Base-by-base conservation (phyloP, 2,797 vertebrate species). In the Anolis apletophallus region DNA sequence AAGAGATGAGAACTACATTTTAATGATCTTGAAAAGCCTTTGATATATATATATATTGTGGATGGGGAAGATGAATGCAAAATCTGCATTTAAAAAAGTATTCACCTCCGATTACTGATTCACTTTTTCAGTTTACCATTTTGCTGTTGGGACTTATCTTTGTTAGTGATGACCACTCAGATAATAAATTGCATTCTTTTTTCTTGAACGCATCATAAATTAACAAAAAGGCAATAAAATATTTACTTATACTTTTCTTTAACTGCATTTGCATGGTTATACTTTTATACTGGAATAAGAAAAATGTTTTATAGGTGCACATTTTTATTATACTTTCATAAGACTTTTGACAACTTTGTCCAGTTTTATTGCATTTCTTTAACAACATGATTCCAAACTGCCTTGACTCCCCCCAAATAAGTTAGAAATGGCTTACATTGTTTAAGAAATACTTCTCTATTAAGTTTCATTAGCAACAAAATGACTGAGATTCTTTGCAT, bases 21-120 rank as follows among this genome's bases (percentile, higher is more conserved):
- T 52, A 85, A 57, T 61, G 46, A 71, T 61, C 13, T 55, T 85
- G 68, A 46, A 87, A 90, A 81, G 0, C n/a, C 52, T 88, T 87
- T 82, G 19, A 74, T 67, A 90, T 90, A 74, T 67, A 90, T 90
- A 74, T 85, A 13, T 74, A 75, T 61, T 34, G 23, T 54, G 68
- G 29, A 54, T 0, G 77, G 76, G 77, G 57, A 84, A 74, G n/a
- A 78, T 64, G 67, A 86, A 0, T 10, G 36, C 74, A 71, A 88
- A 75, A 89, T 74, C 75, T 69, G 59, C 52, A 71, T 57, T 82
- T 73, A 71, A 7, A 40, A 84, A 84, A 75, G 23, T 0, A 12
- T 69, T 87, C 8, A 76, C 14, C 0, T 55, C 1, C 2, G 0
- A 34, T 32, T 59, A 64, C 12, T 54, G 34, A 73, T 13, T 26